Percentiles rank a stretch among this genome's conserved stretches.
These are phyloP conservation scores for Malurus leucopterus DNA, from an alignment of 2,797 vertebrate species.

Conservation along the genomic window DNA sequence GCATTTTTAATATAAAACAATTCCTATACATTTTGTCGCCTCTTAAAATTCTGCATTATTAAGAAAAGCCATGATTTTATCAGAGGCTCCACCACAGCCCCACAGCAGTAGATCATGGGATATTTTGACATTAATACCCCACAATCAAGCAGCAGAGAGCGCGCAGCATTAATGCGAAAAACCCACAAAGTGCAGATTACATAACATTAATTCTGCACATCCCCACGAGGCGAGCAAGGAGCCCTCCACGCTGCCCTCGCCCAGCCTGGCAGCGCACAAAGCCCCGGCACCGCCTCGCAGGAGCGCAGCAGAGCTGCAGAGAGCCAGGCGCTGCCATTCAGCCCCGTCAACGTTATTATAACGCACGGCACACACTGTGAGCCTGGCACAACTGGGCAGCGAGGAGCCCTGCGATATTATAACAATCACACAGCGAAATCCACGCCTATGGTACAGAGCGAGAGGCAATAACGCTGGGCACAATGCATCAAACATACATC, in stretches of 20 bases:
- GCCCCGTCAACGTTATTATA: background rate
- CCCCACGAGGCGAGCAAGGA: background rate
- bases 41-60: conserved; percentile 12
- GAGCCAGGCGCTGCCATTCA: background rate
- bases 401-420: background rate
- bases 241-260: background rate
- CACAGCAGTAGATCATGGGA: background rate
- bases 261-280: background rate
- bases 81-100: background rate
- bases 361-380: background rate
- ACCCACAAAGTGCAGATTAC: conserved; percentile 20
- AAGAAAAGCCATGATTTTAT: conserved; percentile 14
- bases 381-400: conserved; percentile 10
- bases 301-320: background rate
- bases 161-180: background rate
- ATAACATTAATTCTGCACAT: background rate
- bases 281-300: background rate
- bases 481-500: background rate
- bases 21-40: background rate
- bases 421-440: conserved; percentile 1
- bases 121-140: conserved; percentile 42
- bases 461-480: background rate
- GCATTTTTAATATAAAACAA: conserved; percentile 41
- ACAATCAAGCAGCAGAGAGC: conserved; percentile 26
- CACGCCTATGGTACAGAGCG: background rate